Conservation (phyloP, 1,140 invertebrate species). For the Lepidurus couesii region DNA sequence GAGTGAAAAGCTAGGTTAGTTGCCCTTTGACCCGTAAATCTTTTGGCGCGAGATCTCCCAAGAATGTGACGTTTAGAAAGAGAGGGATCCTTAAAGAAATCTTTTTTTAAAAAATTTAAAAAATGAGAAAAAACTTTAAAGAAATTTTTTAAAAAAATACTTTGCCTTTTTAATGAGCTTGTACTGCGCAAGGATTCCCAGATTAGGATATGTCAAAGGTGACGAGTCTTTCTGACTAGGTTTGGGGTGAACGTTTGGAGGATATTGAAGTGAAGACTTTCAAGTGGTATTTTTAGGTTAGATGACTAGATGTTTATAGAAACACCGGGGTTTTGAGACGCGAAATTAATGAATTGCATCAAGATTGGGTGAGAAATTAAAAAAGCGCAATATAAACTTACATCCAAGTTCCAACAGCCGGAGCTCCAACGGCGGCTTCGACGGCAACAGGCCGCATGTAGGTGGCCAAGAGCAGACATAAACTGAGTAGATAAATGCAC, state of each 20-base stretch:
- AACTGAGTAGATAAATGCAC: background rate
- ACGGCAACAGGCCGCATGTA: background rate
- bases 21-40: too few species aligned
- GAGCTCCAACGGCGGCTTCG: background rate
- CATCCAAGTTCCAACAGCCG: slow-evolving; percentile 5
- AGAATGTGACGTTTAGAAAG: too few species aligned
- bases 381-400: background rate
- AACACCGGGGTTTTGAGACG: too few species aligned
- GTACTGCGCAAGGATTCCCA: background rate
- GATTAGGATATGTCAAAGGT: slow-evolving; percentile 12
- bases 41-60: too few species aligned
- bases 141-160: background rate
- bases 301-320: too few species aligned
- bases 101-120: too few species aligned
- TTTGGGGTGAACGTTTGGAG: background rate
- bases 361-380: background rate
- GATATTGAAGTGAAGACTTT: background rate
- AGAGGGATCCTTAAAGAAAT: too few species aligned
- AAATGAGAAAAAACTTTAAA: background rate
- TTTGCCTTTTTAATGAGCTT: background rate
- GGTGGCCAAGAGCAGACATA: background rate
- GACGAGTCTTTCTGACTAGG: background rate
- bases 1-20: too few species aligned
- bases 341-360: background rate
- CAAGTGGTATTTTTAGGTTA: background rate